Evolutionary conservation across 2,888 invertebrate species (phyloP), one percentile per base, ranked within the genome.

Genomic region (Trissoscelio sp.): DNA sequence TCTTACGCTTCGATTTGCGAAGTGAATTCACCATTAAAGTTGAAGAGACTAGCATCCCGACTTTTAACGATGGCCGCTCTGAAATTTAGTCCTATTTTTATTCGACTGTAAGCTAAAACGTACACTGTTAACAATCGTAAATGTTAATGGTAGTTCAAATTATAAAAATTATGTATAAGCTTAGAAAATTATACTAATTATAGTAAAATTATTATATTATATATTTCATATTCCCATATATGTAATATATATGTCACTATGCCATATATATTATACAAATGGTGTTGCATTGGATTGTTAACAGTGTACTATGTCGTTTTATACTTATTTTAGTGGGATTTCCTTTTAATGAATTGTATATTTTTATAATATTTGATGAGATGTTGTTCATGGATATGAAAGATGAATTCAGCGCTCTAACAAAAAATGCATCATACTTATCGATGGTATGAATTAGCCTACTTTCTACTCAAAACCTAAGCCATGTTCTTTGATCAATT

Each of bases 81-180:
- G 11, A 67, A 69, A 69, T 77, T 69, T 62, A 77, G 69, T 78
- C 78, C 62, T 78, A 78, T 78, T 78, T 70, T 69, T 34, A 39
- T 24, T 67, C 2, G 28, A 62, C 28, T 55, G 16, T 69, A 46
- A 69, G 37, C 22, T 60, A 69, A 62, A 75, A 55, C 9, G 12
- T 67, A 22, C 28, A 34, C n/a, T n/a, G n/a, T n/a, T n/a, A n/a
- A n/a, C n/a, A n/a, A n/a, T n/a, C n/a, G n/a, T n/a, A n/a, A n/a
- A n/a, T n/a, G n/a, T n/a, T n/a, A n/a, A n/a, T n/a, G n/a, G n/a
- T n/a, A n/a, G n/a, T n/a, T n/a, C n/a, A n/a, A n/a, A n/a, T n/a
- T n/a, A n/a, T n/a, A n/a, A n/a, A n/a, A n/a, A n/a, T n/a, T n/a
- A n/a, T n/a, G n/a, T n/a, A n/a, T n/a, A n/a, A n/a, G n/a, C n/a